These are phyloP conservation scores for Thereva nobilitata DNA, from an alignment of 2,888 invertebrate species.

Conservation along the genomic window DNA sequence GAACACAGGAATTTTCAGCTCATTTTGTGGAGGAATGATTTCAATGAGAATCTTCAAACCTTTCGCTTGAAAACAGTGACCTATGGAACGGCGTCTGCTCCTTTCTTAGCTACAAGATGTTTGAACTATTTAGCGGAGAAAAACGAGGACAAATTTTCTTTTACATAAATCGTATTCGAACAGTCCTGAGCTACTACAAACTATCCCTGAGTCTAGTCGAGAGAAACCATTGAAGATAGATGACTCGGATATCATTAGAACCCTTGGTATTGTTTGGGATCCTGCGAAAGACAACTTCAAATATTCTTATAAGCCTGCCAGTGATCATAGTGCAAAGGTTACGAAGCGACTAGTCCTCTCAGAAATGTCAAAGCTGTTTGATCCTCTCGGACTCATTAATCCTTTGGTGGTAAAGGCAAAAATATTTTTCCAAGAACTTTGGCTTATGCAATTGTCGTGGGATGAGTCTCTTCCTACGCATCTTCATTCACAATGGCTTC, in stretches of 20 bases:
- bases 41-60: not conserved
- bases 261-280: not conserved
- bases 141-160: not conserved
- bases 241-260: not conserved
- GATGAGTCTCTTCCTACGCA: not conserved
- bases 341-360: not conserved
- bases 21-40: too few species aligned
- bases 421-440: not conserved
- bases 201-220: not conserved
- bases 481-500: not conserved
- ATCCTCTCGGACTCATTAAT: not conserved
- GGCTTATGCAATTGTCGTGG: not conserved
- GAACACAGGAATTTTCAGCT: too few species aligned
- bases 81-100: not conserved
- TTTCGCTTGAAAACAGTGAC: not conserved
- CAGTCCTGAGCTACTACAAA: not conserved
- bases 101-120: not conserved
- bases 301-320: not conserved
- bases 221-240: not conserved
- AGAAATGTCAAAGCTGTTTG: not conserved
- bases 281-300: not conserved
- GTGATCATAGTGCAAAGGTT: not conserved
- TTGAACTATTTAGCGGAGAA: not conserved
- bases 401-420: not conserved
- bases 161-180: not conserved